Evolutionary conservation across 35 echinoderm and acorn worm species (phyloP).

Genomic region (Acanthaster planci): DNA sequence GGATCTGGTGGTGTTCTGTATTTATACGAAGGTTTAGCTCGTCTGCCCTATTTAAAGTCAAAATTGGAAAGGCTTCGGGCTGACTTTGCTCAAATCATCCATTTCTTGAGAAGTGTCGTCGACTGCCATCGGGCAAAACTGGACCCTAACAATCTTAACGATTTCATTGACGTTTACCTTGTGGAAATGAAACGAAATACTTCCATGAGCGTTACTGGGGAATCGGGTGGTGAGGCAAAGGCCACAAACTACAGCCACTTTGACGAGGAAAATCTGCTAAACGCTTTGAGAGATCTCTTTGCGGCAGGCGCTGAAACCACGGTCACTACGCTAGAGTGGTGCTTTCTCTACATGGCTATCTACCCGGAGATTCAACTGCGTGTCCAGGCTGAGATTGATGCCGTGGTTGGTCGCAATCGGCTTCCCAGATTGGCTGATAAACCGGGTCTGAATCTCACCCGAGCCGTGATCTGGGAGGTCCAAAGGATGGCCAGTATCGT

Average conservation of each 20-base stretch:
- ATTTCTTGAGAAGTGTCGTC: not conserved
- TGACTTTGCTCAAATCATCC: not conserved
- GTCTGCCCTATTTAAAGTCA: not conserved
- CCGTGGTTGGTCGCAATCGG: slow-evolving; percentile 23
- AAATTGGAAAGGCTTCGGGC: not conserved
- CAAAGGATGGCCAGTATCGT: slow-evolving; percentile 22
- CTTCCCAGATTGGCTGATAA: slow-evolving; percentile 21
- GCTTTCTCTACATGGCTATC: slow-evolving; percentile 26
- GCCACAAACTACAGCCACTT: not conserved
- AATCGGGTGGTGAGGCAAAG: not conserved
- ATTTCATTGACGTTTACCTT: slow-evolving; percentile 34
- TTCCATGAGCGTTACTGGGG: too few species aligned
- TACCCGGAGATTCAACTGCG: slow-evolving; percentile 36
- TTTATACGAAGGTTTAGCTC: not conserved
- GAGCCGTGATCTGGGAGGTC: slow-evolving; percentile 34
- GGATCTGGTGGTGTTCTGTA: too few species aligned
- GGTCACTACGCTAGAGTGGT: slow-evolving; percentile 35
- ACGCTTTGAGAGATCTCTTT: slow-evolving; percentile 15
- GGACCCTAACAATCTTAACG: not conserved
- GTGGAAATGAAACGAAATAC: not conserved
- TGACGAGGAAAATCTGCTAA: not conserved
- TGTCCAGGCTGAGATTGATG: slow-evolving; percentile 52
- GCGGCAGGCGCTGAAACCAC: slow-evolving; percentile 55
- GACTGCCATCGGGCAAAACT: not conserved
- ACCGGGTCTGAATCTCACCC: slow-evolving; percentile 31